Conservation (phyloP, 2,113 vertebrate genomes). For the Chionis minor region DNA sequence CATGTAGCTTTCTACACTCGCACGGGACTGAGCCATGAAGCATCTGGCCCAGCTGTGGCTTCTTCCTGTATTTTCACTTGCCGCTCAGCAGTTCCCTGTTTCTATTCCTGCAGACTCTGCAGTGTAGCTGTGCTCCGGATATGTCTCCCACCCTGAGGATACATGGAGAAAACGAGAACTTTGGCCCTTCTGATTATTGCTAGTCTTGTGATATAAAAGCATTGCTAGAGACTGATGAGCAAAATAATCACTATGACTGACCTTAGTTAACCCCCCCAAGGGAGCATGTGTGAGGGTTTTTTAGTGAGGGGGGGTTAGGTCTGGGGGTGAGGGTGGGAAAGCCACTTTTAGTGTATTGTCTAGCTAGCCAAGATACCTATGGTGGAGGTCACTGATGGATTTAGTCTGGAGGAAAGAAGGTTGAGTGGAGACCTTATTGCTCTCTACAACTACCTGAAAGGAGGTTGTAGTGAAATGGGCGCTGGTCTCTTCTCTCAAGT, state of each 20-base stretch:
- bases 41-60: neutral
- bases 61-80: neutral
- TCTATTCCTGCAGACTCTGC: neutral
- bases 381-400: neutral
- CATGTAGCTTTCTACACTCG: neutral
- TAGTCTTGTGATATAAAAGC: neutral
- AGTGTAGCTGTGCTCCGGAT: neutral
- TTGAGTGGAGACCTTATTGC: no score
- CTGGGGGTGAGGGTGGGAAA: neutral
- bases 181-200: neutral
- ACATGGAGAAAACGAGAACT: neutral
- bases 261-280: neutral
- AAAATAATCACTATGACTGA: neutral
- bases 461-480: no score
- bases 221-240: neutral
- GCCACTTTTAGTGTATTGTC: neutral
- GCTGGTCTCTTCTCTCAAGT: no score
- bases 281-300: neutral
- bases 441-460: no score
- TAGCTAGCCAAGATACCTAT: neutral
- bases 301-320: fast-evolving
- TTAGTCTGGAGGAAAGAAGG: no score
- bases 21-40: neutral
- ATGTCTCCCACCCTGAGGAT: neutral
- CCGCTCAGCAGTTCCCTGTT: slow-evolving; percentile 9